phyloP scores from a whole-genome alignment of 2,113 vertebrate genomes.

The Phalacrocorax brasilianus region DNA sequence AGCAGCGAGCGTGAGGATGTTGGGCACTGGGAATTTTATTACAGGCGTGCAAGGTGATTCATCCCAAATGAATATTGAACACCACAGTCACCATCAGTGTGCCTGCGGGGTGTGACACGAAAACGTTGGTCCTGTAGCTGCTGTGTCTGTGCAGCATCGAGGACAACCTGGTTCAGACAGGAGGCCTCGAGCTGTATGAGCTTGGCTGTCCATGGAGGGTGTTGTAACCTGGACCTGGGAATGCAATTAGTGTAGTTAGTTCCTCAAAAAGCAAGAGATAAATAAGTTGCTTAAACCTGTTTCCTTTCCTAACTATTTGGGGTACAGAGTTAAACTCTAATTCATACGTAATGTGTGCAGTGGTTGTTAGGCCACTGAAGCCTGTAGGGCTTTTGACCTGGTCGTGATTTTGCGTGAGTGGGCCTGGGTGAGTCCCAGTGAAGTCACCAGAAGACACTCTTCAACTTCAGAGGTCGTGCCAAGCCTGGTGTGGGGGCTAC shows the following conservation, averaged over 20 bases:
- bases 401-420: neutral
- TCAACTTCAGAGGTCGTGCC: fast-evolving
- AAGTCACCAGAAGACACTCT: neutral
- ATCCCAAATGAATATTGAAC: neutral
- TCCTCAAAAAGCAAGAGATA: neutral
- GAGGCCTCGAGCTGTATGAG: fast-evolving
- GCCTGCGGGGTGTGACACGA: neutral
- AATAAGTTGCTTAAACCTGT: neutral
- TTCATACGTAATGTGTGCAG: neutral
- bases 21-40: neutral
- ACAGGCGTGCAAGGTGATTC: neutral
- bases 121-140: neutral
- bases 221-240: neutral
- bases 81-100: fast-evolving
- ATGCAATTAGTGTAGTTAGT: neutral
- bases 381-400: neutral
- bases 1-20: neutral
- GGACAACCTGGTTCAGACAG: neutral
- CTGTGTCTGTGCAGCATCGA: neutral
- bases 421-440: neutral
- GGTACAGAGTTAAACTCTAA: neutral
- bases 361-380: neutral
- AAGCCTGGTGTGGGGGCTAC: neutral
- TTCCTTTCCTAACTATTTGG: neutral
- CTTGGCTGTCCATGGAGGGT: neutral